Evolutionary conservation across 2,113 vertebrate genomes (phyloP).

Genomic region (Myiagra hebetior): DNA sequence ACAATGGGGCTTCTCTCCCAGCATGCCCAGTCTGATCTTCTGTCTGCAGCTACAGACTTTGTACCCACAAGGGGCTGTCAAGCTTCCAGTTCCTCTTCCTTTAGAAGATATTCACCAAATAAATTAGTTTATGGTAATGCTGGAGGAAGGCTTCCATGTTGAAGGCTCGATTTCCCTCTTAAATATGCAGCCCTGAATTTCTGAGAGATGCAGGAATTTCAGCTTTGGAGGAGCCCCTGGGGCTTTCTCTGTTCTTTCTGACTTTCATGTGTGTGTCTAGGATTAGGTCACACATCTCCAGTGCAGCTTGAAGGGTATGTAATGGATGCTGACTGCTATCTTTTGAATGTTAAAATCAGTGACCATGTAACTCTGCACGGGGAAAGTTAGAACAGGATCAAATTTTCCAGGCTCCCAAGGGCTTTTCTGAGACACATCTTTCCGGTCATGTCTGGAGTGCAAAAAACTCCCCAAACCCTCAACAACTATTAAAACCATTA

Average conservation of each 20-base stretch:
- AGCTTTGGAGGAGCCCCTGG: constrained; percentile 16
- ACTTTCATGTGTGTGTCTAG: constrained; percentile 46
- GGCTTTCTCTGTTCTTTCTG: constrained; percentile 48
- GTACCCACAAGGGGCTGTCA: background rate
- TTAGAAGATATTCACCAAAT: background rate
- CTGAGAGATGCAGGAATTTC: constrained; percentile 15
- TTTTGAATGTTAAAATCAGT: constrained; percentile 63
- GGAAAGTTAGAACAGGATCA: constrained; percentile 28
- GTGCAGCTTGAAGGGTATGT: constrained; percentile 56
- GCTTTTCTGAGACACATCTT: background rate
- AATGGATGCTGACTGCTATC: constrained; percentile 55
- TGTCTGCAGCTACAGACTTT: background rate
- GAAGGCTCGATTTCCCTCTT: background rate
- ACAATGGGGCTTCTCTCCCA: background rate
- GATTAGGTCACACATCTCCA: constrained; percentile 56
- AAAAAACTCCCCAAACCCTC: background rate
- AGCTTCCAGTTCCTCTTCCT: background rate
- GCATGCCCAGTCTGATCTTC: background rate
- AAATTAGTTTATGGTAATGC: constrained; percentile 28
- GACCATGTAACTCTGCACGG: constrained; percentile 2
- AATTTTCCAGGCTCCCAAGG: constrained; percentile 30
- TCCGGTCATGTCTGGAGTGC: background rate
- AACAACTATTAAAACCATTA: constrained; percentile 3
- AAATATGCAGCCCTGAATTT: background rate
- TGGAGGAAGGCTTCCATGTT: background rate